Base-by-base conservation (phyloP, 2,888 invertebrate species). In the Brassicogethes aeneus region DNA sequence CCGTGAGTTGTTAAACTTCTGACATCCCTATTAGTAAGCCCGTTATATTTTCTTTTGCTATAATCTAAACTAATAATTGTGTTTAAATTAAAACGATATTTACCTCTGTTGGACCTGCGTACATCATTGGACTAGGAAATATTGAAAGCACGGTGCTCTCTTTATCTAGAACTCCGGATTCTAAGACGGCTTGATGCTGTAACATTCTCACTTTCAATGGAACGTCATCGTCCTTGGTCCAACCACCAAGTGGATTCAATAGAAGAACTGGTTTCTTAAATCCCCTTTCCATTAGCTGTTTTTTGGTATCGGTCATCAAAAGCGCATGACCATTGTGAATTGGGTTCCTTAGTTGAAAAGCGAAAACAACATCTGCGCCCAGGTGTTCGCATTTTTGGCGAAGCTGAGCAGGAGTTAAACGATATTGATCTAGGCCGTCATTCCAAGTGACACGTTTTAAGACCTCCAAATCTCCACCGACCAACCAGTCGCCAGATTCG, bases 121-220 rank as follows among this genome's bases (percentile, higher is more conserved):
- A 97, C 85, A 94, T 86, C 97, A 97, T 97, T 2, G 97, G 97
- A 36, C 95, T 94, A 0, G 97, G 97, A 71, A 97, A 97, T 59
- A 97, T 95, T 1, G 95, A 94, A 44, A 95, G 68, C 12, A 96
- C 79, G 0, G 97, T 97, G 30, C 82, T 76, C 16, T 80, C 73
- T 0, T 85, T 80, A 61, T 93, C 88, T 17, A 92, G 59, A 0
- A 91, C 78, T 0, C 85, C 83, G 43, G 91, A 89, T 48, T 82
- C 82, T 12, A 95, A 71, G 13, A 95, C 89, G 1, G 93, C 92
- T 61, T 85, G 79, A 69, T 95, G 96, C 59, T 96, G 96, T 37
- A 79, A 75, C 62, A 96, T 94, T 45, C 96, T 77, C 3, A 85
- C 80, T 17, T 80, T 75, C 13, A 96, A 71, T 1, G 96, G 95